These are phyloP conservation scores for Oncorhynchus nerka DNA, from an alignment of 2,113 vertebrate species.

Conservation along the genomic window DNA sequence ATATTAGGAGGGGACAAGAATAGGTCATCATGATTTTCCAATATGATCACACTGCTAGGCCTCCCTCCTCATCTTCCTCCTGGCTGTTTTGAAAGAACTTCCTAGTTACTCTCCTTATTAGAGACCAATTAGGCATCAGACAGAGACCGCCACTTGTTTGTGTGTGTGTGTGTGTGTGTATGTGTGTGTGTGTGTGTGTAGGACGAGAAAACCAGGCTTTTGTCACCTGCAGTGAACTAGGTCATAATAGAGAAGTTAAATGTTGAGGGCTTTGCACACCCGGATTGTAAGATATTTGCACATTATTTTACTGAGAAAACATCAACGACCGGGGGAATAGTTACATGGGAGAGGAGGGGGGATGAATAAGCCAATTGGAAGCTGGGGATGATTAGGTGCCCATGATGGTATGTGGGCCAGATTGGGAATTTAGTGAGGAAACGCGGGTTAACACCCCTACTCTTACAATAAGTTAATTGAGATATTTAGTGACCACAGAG, in stretches of 20 bases:
- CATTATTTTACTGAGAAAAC: no score
- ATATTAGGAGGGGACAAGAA: constrained; percentile 22
- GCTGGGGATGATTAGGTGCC: no score
- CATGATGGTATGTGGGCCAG: no score
- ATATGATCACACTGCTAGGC: constrained; percentile 12
- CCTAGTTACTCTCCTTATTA: constrained; percentile 66
- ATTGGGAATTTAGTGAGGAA: no score
- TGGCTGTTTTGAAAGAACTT: constrained; percentile 46
- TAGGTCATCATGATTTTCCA: constrained; percentile 25
- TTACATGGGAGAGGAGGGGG: no score
- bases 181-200: not conserved
- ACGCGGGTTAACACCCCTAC: no score
- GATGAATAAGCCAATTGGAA: no score
- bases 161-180: not conserved
- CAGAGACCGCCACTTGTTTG: constrained; percentile 32
- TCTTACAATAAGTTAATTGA: no score
- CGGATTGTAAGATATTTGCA: no score
- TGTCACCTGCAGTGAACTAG: constrained; percentile 37
- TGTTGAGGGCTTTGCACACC: no score
- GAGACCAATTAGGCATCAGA: constrained; percentile 57
- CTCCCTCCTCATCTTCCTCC: not conserved
- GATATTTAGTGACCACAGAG: no score
- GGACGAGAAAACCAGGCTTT: not conserved
- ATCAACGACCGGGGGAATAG: no score
- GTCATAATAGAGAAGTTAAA: constrained; percentile 6